Base-by-base conservation (phyloP, 2,113 vertebrate species). In the Sprattus sprattus region DNA sequence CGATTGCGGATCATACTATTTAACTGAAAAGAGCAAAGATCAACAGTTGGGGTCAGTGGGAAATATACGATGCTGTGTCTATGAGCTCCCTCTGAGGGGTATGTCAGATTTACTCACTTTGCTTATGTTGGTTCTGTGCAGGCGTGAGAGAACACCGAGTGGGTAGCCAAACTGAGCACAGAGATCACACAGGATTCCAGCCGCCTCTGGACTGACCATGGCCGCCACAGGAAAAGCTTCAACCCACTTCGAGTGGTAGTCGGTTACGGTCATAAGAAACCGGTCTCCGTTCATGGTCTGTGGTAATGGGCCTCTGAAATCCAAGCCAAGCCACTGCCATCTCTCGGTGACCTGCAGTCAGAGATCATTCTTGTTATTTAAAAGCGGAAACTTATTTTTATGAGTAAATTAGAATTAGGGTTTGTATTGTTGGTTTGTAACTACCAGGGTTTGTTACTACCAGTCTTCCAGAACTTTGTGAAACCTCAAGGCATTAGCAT, bases 221-320 rank as follows among this genome's bases (percentile, higher is more conserved):
- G 54, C 6, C 18, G 85, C 82, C 78, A 88, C 7, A 71, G 87
- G 87, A 18, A 88, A 88, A 16, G 85, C 87, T 75, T 88, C 87
- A 54, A 86, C 87, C 87, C 87, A 88, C 86, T 86, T 88, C 45
- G 87, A 86, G 50, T 88, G 82, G 15, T 86, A 88, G 57, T 88
- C 87, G 3, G 60, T 88, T 45, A 88, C 39, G 3, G 87, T 88
- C 87, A 88, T 75, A 78, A 88, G 84, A 83, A 84, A 83, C 0
- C 32, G 84, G 80, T 88, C 85, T 18, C 45, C 13, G n/a, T 86
- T 39, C 13, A 71, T 47, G 32, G 82, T 88, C 5, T 81, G 32
- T 22, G 82, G 50, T 49, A 88, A 86, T 1, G 87, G 87, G 15
- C 87, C 87, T 78, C 87, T 46, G 10, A 88, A 47, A 80, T 88